Evolutionary conservation across 1,140 invertebrate genomes (phyloP).

Genomic region (Calosoma granatense): DNA sequence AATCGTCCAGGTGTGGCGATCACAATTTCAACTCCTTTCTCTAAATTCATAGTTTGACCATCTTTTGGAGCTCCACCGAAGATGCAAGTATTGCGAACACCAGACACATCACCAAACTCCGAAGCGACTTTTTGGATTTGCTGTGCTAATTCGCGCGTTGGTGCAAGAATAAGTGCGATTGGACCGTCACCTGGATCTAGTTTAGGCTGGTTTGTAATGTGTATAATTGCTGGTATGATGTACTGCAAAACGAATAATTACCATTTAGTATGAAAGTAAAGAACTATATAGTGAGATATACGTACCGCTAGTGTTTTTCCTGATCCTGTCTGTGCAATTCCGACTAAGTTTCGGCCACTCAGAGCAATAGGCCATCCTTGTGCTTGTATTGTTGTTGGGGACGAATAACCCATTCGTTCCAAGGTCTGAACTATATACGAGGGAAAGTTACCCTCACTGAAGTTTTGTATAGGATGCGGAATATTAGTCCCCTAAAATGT

Average conservation of each 20-base stretch:
- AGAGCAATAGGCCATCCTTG: constrained; percentile 90
- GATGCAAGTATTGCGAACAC: constrained; percentile 82
- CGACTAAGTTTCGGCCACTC: constrained; percentile 80
- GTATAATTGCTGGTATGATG: constrained; percentile 76
- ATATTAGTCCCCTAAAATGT: constrained; percentile 64
- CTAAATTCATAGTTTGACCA: constrained; percentile 62
- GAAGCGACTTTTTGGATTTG: constrained; percentile 91
- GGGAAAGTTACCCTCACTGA: constrained; percentile 72
- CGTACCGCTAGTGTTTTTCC: constrained; percentile 64
- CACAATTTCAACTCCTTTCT: constrained; percentile 70
- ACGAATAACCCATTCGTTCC: constrained; percentile 56
- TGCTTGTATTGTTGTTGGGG: constrained; percentile 82
- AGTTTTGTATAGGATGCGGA: constrained; percentile 67
- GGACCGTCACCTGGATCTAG: constrained; percentile 85
- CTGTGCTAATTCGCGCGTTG: constrained; percentile 93
- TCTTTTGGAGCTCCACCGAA: constrained; percentile 95
- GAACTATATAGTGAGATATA: too few species aligned
- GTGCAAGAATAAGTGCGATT: constrained; percentile 92
- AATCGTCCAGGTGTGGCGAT: constrained; percentile 84
- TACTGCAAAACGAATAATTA: constrained; percentile 36
- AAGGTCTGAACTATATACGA: constrained; percentile 58
- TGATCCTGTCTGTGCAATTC: constrained; percentile 89
- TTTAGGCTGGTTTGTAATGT: constrained; percentile 82
- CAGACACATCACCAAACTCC: constrained; percentile 77
- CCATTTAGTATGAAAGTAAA: neutral